These are phyloP conservation scores for Ciconia boyciana DNA, from an alignment of 2,113 vertebrate genomes.

Conservation along the genomic window DNA sequence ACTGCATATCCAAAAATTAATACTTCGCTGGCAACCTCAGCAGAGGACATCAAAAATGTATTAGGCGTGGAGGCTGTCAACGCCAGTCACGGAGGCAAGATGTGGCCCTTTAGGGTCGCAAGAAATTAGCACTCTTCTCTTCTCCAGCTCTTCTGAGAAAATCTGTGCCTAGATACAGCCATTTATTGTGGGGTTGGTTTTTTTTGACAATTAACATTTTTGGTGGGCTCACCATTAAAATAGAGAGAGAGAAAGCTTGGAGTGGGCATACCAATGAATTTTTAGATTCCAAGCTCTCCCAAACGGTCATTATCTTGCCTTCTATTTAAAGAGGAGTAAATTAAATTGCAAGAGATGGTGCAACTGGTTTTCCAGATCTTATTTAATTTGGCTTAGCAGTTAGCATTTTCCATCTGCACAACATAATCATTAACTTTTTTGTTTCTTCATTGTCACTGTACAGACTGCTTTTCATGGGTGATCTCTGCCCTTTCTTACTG, in stretches of 20 bases:
- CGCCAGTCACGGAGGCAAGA: fast-evolving
- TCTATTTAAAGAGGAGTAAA: constrained; percentile 56
- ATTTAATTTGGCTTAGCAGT: constrained; percentile 56
- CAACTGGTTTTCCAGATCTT: constrained; percentile 49
- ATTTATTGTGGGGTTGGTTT: not conserved
- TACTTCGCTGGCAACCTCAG: not conserved
- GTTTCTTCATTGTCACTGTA: constrained; percentile 19
- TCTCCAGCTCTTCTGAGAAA: not conserved
- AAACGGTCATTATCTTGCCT: constrained; percentile 42
- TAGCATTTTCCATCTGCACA: constrained; percentile 57
- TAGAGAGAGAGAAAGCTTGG: not conserved
- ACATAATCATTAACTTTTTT: constrained; percentile 33
- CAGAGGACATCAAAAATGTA: not conserved
- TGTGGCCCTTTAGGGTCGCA: not conserved
- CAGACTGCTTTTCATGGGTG: constrained; percentile 19
- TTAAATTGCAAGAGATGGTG: constrained; percentile 52
- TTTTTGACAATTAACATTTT: not conserved
- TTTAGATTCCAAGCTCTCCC: constrained; percentile 29
- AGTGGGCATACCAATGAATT: not conserved
- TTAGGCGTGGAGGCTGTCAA: fast-evolving
- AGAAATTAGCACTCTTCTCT: not conserved
- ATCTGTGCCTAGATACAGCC: not conserved
- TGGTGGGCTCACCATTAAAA: not conserved
- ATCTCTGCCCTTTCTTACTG: not conserved
- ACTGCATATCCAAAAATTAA: not conserved